A percentile compares a stretch with the other conserved stretches of the same genome.
Evolutionary conservation across 2,888 invertebrate genomes (phyloP).

Genomic region (Itoplectis maculator): DNA sequence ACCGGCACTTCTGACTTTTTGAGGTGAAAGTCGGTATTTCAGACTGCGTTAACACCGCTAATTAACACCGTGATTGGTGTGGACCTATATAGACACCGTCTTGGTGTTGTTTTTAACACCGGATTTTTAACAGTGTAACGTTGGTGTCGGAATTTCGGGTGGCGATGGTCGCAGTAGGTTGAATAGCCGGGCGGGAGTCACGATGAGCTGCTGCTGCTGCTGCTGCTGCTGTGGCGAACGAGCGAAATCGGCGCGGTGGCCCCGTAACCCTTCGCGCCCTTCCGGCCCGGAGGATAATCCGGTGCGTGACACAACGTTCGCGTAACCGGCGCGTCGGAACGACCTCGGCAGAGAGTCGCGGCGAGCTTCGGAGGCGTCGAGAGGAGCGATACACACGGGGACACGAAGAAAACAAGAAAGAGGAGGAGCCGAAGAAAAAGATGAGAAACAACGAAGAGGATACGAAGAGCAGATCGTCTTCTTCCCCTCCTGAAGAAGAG

Average conservation of each 20-base stretch:
- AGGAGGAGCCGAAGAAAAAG: constrained; percentile 37
- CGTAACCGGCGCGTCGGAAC: constrained; percentile 76
- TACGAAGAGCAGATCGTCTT: constrained; percentile 57
- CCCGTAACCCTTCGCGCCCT: constrained; percentile 63
- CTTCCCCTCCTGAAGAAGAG: too few relatives aligned
- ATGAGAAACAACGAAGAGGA: constrained; percentile 34
- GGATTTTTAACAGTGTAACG: too few relatives aligned
- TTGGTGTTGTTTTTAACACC: too few relatives aligned
- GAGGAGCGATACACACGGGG: constrained; percentile 15
- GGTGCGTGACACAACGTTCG: constrained; percentile 79
- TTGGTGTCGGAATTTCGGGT: too few relatives aligned
- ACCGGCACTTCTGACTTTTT: too few relatives aligned
- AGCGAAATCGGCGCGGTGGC: constrained; percentile 50
- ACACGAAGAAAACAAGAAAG: constrained; percentile 36
- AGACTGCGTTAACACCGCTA: too few relatives aligned
- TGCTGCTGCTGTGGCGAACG: constrained; percentile 60
- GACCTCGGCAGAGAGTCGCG: constrained; percentile 44
- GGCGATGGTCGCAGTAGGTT: too few relatives aligned
- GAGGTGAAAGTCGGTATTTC: too few relatives aligned
- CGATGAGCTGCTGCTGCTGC: too few relatives aligned
- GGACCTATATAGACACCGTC: too few relatives aligned
- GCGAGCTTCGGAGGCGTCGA: background rate
- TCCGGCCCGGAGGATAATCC: constrained; percentile 75
- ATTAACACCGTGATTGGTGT: too few relatives aligned
- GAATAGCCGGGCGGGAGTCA: too few relatives aligned